Conservation (phyloP, 2,113 vertebrate species). For the Aegithalos caudatus region DNA sequence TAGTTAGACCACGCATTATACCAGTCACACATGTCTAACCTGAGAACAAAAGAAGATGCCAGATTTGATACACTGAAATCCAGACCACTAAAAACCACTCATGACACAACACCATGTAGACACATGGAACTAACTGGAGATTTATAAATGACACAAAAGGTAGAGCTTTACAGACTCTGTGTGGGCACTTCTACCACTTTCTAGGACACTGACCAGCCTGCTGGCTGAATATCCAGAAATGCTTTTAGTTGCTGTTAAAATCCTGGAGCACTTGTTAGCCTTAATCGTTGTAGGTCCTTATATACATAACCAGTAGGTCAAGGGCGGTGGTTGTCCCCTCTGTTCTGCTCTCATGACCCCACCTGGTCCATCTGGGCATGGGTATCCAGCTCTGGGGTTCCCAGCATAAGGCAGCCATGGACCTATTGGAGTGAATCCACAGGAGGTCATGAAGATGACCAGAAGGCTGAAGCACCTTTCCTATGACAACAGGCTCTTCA, state of each 20-base stretch:
- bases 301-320: neutral
- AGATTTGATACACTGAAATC: neutral
- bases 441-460: neutral
- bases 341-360: accelerated
- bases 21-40: neutral
- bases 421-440: neutral
- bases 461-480: neutral
- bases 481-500: neutral
- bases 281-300: neutral
- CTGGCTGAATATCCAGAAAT: neutral
- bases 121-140: neutral
- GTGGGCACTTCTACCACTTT: neutral
- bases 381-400: neutral
- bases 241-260: neutral
- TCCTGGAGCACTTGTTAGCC: neutral
- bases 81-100: neutral
- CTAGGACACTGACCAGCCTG: neutral
- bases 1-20: neutral
- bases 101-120: neutral
- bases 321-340: neutral
- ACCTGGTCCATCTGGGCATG: neutral
- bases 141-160: neutral
- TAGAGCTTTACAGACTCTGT: neutral
- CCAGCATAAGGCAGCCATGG: neutral
- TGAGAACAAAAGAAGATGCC: neutral